Base-by-base conservation (phyloP, 2,888 invertebrate species). In the Chymomyza procnemis region DNA sequence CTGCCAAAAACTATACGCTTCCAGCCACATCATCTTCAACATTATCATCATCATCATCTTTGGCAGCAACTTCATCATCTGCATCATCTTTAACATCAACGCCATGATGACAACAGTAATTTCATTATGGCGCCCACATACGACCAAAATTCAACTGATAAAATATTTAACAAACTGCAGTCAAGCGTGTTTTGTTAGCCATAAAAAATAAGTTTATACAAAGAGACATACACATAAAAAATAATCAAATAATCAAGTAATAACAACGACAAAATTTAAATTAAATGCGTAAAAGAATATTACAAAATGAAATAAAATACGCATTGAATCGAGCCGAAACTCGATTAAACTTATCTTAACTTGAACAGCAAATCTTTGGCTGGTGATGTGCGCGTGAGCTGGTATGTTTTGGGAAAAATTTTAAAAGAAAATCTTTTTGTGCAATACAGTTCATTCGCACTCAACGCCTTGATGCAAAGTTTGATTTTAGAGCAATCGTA, bases 241-340 rank as follows among this genome's bases (percentile, higher is more conserved):
- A 62, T 48, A 71, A 64, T 57, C 34, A 57, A 71, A 76, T 12
- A 54, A 18, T 52, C 52, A 52, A 52, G 9, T 18, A n/a, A 54
- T 14, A 54, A 56, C 57, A 56, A n/a, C 61, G 48, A 65, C 62
- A 60, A 71, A 72, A 74, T 70, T 67, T 65, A 74, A 85, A 78
- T 80, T 55, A 76, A 83, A 83, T 78, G 71, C 78, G 76, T 74
- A 80, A 85, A 74, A 78, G 71, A 78, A 71, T 85, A 80, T 41
- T 56, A 75, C 0, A 2, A 26, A 2, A 26, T 5, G 6, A 26
- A 71, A 80, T 73, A 73, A 73, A 75, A 54, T 61, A 50, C 50
- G 50, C 18, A 18, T 50, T 50, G 50, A 19, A 48, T 48, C 2
- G 16, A 14, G 16, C 48, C 2, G 16, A 63, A 70, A 72, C 82